Conservation (phyloP, 92 coral and sea anemone species). For the Zoanthus sansibaricus region DNA sequence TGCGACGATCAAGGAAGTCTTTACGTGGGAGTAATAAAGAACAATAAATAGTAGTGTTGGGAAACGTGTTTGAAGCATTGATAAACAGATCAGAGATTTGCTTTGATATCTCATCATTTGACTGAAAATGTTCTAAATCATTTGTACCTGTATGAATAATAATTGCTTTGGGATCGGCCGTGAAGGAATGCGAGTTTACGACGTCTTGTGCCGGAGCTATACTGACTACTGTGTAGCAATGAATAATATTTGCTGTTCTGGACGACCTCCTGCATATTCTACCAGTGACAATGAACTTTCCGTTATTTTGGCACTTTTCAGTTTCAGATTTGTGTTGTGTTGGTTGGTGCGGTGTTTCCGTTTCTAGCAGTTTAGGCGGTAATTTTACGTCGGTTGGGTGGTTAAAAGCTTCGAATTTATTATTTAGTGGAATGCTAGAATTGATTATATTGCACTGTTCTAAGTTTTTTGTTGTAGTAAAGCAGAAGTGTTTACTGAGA, state of each 20-base stretch:
- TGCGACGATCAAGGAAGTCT: slow-evolving; percentile 15
- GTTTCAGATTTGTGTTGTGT: not conserved
- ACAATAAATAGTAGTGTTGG: not conserved
- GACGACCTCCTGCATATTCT: not conserved
- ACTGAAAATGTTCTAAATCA: slow-evolving; percentile 4
- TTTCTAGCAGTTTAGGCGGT: not conserved
- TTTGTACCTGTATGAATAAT: slow-evolving; percentile 31
- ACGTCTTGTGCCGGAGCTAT: not conserved
- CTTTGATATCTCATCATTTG: slow-evolving; percentile 6
- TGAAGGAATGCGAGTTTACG: not conserved
- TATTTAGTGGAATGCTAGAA: slow-evolving; percentile 5
- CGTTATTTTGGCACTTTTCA: not conserved
- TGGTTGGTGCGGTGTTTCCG: not conserved
- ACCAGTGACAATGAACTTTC: slow-evolving; percentile 5
- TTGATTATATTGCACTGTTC: not conserved
- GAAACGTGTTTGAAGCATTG: not conserved
- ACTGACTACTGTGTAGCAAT: slow-evolving; percentile 1
- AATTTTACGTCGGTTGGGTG: not conserved
- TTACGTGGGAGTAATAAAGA: slow-evolving; percentile 18
- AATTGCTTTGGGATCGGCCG: slow-evolving; percentile 9
- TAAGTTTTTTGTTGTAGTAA: slow-evolving; percentile 8
- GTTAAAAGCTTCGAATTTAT: slow-evolving; percentile 3
- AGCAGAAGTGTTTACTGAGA: not conserved
- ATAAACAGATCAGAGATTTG: not conserved
- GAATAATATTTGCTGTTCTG: not conserved